phyloP scores from a whole-genome alignment of 1,140 invertebrate genomes.

The Ylistrum balloti region DNA sequence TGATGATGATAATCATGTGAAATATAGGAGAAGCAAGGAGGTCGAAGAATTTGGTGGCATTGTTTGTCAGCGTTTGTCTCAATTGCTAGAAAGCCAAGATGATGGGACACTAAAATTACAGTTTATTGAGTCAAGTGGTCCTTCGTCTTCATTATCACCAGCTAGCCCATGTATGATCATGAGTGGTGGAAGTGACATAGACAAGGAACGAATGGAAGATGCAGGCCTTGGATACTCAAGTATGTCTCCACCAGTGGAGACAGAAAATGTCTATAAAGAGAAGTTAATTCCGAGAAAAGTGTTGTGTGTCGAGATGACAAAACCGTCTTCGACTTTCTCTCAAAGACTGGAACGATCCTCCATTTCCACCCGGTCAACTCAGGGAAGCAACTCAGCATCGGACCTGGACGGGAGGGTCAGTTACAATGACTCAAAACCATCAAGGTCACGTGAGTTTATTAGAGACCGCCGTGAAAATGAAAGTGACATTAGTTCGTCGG shows the following conservation, averaged over 20 bases:
- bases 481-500: constrained; percentile 5
- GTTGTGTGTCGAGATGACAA: not conserved
- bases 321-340: constrained; percentile 31
- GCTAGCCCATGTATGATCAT: not conserved
- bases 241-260: constrained; percentile 22
- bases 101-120: constrained; percentile 47
- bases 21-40: constrained; percentile 44
- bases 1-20: not conserved
- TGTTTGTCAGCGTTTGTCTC: constrained; percentile 63
- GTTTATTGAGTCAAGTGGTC: not conserved
- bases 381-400: constrained; percentile 30
- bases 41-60: constrained; percentile 64
- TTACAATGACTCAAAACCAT: not conserved
- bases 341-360: constrained; percentile 3
- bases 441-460: not conserved
- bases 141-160: not conserved
- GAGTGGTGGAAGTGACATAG: constrained; percentile 36
- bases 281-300: not conserved
- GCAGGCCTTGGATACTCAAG: not conserved
- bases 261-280: constrained; percentile 36
- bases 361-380: not conserved
- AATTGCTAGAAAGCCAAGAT: constrained; percentile 60
- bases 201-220: constrained; percentile 5
- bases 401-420: constrained; percentile 11
- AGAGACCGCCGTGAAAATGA: constrained; percentile 13